Base-by-base conservation (phyloP, 2,797 vertebrate species). In the Vipera ursinii region DNA sequence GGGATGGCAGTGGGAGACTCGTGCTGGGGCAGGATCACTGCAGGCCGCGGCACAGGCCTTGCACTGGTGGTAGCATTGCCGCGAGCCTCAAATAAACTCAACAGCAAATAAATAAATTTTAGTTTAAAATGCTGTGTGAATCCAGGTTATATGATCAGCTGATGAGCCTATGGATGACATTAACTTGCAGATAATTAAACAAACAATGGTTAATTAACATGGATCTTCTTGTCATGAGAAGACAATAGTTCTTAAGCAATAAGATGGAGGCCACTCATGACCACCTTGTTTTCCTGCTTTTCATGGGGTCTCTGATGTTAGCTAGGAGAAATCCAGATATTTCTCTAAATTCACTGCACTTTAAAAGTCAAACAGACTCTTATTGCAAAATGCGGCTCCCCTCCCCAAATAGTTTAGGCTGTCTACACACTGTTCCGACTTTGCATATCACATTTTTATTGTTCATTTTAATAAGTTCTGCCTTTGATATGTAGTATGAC, bases 381-480 rank as follows among this genome's bases (percentile, higher is more conserved):
- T 55, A 94, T 48, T 73, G 90, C 15, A 85, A 82, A 51, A 56
- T 38, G 78, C 91, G 63, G 17, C 32, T 38, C 32, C 5, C 2
- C 17, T 38, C 20, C 38, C 92, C 2, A 85, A 61, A 90, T 96
- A 69, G 89, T 69, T 88, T 4, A 65, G 93, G 95, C 92, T 95
- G 95, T 96, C 96, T 96, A 97, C 96, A 93, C 96, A 96, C 95
- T 96, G 96, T 96, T 96, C 95, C 94, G 94, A 96, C 96, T 96
- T 97, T 95, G 96, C 94, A 96, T 94, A 97, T 96, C 82, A 95
- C 6, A 95, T 93, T 94, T 95, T 65, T 94, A 85, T 96, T 96
- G 96, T 95, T 96, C 95, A 94, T 96, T 96, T 87, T 96, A 91
- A 89, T 94, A 96, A 96, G 94, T 94, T 93, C 94, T 90, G 87